Evolutionary conservation across 2,113 vertebrate genomes (phyloP).

Genomic region (Sylvia atricapilla): DNA sequence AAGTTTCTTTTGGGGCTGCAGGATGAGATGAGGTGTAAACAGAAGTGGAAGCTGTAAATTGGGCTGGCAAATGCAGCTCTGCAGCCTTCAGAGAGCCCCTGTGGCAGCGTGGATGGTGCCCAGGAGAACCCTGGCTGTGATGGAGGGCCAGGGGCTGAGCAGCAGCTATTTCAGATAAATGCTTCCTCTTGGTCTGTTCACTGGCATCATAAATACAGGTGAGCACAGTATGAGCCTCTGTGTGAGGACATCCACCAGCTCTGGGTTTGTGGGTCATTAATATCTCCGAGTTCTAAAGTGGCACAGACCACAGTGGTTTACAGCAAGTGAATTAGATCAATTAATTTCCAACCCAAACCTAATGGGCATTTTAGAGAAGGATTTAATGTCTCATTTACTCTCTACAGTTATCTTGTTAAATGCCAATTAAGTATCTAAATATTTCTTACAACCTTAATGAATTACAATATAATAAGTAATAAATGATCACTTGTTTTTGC

Average conservation of each 20-base stretch:
- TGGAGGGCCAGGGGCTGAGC: background rate
- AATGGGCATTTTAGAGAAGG: conserved; percentile 79
- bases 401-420: conserved; percentile 80
- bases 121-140: background rate
- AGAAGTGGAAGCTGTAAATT: background rate
- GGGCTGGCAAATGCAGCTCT: background rate
- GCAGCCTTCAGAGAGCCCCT: background rate
- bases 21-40: background rate
- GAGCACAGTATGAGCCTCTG: background rate
- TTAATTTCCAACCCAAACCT: conserved; percentile 79
- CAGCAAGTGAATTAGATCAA: conserved; percentile 76
- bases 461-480: conserved; percentile 77
- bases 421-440: conserved; percentile 84
- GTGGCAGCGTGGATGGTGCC: rapidly evolving
- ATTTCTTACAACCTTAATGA: conserved; percentile 79
- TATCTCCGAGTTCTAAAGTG: conserved; percentile 46
- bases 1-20: background rate
- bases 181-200: background rate
- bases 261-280: conserved; percentile 21
- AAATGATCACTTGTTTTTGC: conserved; percentile 64
- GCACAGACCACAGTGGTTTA: conserved; percentile 66
- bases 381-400: conserved; percentile 84
- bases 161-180: background rate
- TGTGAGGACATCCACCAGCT: background rate
- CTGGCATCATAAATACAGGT: background rate